Percentiles rank a stretch among this genome's conserved stretches.
phyloP scores from a whole-genome alignment of 2,888 invertebrate genomes.

The Noctua comes region DNA sequence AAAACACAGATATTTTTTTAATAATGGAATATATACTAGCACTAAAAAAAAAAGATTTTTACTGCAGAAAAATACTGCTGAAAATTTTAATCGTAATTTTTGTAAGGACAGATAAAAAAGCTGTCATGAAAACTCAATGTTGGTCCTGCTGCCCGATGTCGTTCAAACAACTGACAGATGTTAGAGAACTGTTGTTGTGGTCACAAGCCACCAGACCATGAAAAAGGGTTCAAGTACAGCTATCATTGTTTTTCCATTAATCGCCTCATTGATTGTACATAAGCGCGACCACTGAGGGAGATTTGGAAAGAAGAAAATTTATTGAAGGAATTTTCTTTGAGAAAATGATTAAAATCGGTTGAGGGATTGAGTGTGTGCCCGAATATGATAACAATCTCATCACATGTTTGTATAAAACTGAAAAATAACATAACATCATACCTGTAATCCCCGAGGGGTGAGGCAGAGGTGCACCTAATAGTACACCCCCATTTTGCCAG shows the following conservation, averaged over 20 bases:
- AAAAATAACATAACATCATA: neutral
- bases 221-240: constrained; percentile 25
- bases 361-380: neutral
- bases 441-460: neutral
- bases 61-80: neutral
- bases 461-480: neutral
- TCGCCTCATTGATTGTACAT: constrained; percentile 18
- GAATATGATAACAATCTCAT: neutral
- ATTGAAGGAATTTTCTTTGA: neutral
- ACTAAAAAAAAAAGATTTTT: neutral
- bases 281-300: too few species aligned
- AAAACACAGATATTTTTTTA: neutral
- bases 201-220: constrained; percentile 25
- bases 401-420: neutral
- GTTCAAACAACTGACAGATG: constrained; percentile 6
- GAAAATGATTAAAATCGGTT: too few species aligned
- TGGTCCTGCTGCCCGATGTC: neutral
- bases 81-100: neutral
- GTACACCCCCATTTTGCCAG: neutral
- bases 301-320: neutral
- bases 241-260: constrained; percentile 3
- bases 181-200: constrained; percentile 4
- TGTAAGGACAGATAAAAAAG: neutral
- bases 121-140: neutral
- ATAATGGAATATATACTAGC: neutral